Evolutionary conservation across 2,113 vertebrate genomes (phyloP).

Genomic region (Pholis gunnellus): DNA sequence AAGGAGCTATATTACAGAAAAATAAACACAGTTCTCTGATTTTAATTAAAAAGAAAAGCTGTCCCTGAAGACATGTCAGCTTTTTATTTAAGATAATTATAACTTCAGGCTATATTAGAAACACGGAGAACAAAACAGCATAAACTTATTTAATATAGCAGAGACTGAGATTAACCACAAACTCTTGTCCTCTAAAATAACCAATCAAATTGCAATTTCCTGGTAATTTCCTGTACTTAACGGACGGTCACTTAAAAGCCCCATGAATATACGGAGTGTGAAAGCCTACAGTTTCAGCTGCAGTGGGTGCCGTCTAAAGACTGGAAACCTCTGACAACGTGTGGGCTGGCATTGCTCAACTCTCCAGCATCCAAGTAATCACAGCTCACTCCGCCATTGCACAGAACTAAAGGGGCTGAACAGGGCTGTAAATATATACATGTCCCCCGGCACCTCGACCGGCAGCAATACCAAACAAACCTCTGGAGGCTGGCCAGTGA

Average conservation of each 20-base stretch:
- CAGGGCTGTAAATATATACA: constrained; percentile 52
- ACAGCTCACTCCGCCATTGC: constrained; percentile 2
- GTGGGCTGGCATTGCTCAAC: not conserved
- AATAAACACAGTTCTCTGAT: constrained; percentile 19
- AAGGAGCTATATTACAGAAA: not conserved
- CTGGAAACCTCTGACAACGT: constrained; percentile 10
- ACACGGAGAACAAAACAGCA: constrained; percentile 9
- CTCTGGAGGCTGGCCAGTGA: constrained; percentile 56
- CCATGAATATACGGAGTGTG: not conserved
- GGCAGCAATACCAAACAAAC: constrained; percentile 48
- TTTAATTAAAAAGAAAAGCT: constrained; percentile 66
- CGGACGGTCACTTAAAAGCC: not conserved
- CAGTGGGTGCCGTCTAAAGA: not conserved
- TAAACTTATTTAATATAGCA: constrained; percentile 4
- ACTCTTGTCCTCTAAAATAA: constrained; percentile 20
- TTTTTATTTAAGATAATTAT: constrained; percentile 48
- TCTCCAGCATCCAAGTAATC: constrained; percentile 5
- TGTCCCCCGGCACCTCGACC: not conserved
- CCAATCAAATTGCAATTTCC: constrained; percentile 47
- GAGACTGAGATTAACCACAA: not conserved
- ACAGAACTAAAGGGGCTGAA: constrained; percentile 13
- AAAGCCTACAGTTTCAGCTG: not conserved
- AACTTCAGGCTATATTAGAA: constrained; percentile 35
- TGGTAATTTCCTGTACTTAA: constrained; percentile 23
- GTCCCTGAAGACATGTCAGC: constrained; percentile 37